Conservation (phyloP, 2,113 vertebrate genomes). For the Saguinus imperator region DNA sequence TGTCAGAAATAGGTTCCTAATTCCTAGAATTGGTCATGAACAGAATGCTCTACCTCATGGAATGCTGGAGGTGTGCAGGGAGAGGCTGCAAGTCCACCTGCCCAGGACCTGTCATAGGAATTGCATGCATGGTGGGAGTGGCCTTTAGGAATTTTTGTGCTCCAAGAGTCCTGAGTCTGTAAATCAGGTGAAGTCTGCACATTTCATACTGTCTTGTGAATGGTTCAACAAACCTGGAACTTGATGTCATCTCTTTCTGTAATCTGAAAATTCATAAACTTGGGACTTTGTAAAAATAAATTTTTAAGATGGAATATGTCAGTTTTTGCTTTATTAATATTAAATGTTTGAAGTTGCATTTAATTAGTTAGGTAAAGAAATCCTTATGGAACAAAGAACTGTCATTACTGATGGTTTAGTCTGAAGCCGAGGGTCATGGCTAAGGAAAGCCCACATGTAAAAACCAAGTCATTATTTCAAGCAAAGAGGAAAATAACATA, state of each 20-base stretch:
- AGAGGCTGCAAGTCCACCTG: background rate
- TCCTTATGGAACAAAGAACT: background rate
- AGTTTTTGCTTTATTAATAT: background rate
- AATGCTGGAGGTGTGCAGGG: background rate
- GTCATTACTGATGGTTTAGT: background rate
- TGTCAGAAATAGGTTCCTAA: background rate
- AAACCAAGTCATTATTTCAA: background rate
- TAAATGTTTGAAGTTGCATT: background rate
- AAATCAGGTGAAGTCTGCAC: background rate
- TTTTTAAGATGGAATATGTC: background rate
- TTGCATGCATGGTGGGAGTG: rapidly evolving
- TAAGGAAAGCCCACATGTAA: background rate
- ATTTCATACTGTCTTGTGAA: background rate
- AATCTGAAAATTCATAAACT: background rate
- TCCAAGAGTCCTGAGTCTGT: background rate
- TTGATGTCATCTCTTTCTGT: constrained; percentile 8
- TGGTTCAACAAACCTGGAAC: background rate
- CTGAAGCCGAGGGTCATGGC: background rate
- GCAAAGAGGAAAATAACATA: background rate
- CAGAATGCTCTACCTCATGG: background rate
- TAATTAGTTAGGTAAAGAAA: background rate
- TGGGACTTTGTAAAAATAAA: background rate
- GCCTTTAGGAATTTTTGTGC: background rate
- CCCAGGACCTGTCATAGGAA: background rate
- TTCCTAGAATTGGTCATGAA: background rate